Evolutionary conservation across 2,888 invertebrate genomes (phyloP), one percentile per base, ranked within the genome.

Genomic region (Xylophagus ater): DNA sequence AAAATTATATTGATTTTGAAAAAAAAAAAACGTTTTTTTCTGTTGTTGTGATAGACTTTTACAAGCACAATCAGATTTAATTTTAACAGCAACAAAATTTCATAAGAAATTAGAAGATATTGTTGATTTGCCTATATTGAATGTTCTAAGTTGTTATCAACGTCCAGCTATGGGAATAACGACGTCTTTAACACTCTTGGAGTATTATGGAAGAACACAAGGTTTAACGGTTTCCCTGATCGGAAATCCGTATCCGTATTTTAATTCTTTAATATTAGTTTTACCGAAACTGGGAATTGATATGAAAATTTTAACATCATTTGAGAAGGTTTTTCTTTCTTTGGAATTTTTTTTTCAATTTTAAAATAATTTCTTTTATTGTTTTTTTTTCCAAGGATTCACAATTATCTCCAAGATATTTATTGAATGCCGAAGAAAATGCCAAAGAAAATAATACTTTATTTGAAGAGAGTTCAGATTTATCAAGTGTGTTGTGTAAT

Each of bases 361-460:
- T 13, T 9, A 9, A 32, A 32, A 19, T n/a, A 28, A n/a, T 8
- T 17, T 15, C 2, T 17, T 30, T 23, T 21, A 14, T n/a, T 32
- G 4, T 4, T 32, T 18, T 12, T 13, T 14, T 5, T 12, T 21
- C 14, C 14, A 13, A 33, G 33, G 13, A 33, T 13, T 4, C 33
- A n/a, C 23, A 23, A 3, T 13, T 33, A 4, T 33, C 33, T 7
- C 33, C 33, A n/a, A 21, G 33, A 12, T 33, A 33, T 19, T 33
- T 33, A 6, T 4, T 23, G 2, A 10, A 23, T 4, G 33, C 33
- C 1, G 6, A 33, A 19, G 33, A 33, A 10, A 23, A 23, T 13
- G 33, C 33, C 13, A 9, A 2, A 12, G 6, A 17, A 23, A 23
- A 21, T 6, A 23, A 15, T 4, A 33, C 13, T 14, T 12, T 13